These are phyloP conservation scores for Bucorvus abyssinicus DNA, from an alignment of 2,797 vertebrate genomes.

Conservation along the genomic window DNA sequence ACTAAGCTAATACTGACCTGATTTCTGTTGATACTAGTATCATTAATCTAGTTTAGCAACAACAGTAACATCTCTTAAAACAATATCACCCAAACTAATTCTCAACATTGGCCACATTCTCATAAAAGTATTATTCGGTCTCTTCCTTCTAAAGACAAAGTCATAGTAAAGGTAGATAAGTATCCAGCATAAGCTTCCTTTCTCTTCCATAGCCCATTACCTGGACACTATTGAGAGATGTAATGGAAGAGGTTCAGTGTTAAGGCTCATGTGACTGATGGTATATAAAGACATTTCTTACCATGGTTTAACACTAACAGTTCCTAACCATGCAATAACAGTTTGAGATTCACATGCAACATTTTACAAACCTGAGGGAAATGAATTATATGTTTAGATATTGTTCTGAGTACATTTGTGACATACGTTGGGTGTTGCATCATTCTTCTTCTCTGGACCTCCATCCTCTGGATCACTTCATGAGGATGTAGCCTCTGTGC, in stretches of 20 bases:
- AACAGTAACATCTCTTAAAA: neutral
- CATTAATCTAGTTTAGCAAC: neutral
- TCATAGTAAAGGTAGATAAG: neutral
- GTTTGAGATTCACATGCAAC: conserved; percentile 21
- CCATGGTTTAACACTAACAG: neutral
- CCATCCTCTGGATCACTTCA: conserved; percentile 96
- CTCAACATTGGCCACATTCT: neutral
- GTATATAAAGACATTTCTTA: neutral
- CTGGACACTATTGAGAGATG: neutral
- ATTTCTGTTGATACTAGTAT: neutral
- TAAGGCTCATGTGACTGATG: rapidly evolving
- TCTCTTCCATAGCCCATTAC: neutral
- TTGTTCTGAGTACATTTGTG: conserved; percentile 43
- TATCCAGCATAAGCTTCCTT: neutral
- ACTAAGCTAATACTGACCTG: neutral
- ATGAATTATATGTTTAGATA: conserved; percentile 47
- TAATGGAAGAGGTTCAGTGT: neutral
- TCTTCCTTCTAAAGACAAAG: neutral
- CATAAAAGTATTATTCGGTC: neutral
- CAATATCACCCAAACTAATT: neutral
- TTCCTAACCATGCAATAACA: conserved; percentile 32
- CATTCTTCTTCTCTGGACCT: conserved; percentile 94
- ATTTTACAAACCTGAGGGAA: conserved; percentile 58
- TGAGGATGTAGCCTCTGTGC: conserved; percentile 92
- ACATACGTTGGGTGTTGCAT: conserved; percentile 98